A percentile compares a stretch with the other conserved stretches of the same genome.
Conservation (phyloP, 2,113 vertebrate species). For the Phalacrocorax carbo region DNA sequence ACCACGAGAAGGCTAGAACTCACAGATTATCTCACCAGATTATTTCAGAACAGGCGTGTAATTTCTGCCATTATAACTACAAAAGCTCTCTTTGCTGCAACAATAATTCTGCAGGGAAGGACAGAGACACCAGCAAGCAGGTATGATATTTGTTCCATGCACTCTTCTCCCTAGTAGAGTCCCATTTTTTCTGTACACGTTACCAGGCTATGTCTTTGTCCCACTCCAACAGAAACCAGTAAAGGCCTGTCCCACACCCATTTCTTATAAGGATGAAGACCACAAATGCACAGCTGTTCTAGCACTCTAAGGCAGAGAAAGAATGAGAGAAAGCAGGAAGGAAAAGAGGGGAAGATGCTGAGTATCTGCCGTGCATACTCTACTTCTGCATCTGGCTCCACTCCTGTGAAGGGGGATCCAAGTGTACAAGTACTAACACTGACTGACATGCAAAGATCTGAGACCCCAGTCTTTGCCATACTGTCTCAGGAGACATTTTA, state of each 20-base stretch:
- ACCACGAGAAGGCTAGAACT: neutral
- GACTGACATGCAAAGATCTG: neutral
- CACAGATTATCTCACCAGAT: neutral
- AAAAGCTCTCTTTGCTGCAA: neutral
- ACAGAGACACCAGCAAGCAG: neutral
- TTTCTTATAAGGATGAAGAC: neutral
- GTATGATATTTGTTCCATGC: accelerated
- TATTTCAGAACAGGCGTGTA: neutral
- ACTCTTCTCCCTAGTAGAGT: neutral
- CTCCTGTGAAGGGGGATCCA: neutral
- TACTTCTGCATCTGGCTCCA: neutral
- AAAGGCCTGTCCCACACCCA: neutral
- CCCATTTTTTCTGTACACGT: neutral
- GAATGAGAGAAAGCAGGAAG: neutral
- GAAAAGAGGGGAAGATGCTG: neutral
- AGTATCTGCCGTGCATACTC: neutral
- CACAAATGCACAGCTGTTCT: neutral
- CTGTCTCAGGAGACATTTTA: neutral
- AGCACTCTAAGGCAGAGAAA: neutral
- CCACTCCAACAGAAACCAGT: neutral
- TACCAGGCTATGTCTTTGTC: neutral
- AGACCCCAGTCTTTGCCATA: neutral
- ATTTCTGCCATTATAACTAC: neutral
- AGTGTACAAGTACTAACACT: neutral
- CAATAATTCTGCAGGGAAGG: neutral